Conservation (phyloP, 2,113 vertebrate species). For the Oryctolagus cuniculus region mOryCun1.1 NC_091440.1:86087501-86088000, state of each 20-base stretch:
- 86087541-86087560: rapidly evolving
- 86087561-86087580: not conserved
- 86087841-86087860: conserved; percentile 23
- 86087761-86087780: conserved; percentile 88
- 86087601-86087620: not conserved
- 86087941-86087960: conserved; percentile 72
- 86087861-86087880: not conserved
- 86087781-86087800: not conserved
- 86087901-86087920: rapidly evolving
- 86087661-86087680: conserved; percentile 89
- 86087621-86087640: conserved; percentile 92
- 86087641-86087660: conserved; percentile 91
- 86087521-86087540: conserved; percentile 91
- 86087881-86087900: conserved; percentile 49
- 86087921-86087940: conserved; percentile 59
- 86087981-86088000: conserved; percentile 72
- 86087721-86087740: conserved; percentile 96
- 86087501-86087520: conserved; percentile 90
- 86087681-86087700: conserved; percentile 91
- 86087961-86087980: conserved; percentile 69
- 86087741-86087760: conserved; percentile 94
- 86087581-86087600: conserved; percentile 20
- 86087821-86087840: conserved; percentile 22
- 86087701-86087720: conserved; percentile 93
- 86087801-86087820: conserved; percentile 23